Conservation (phyloP, 2,797 vertebrate genomes). For the Cottoperca gobio region DNA sequence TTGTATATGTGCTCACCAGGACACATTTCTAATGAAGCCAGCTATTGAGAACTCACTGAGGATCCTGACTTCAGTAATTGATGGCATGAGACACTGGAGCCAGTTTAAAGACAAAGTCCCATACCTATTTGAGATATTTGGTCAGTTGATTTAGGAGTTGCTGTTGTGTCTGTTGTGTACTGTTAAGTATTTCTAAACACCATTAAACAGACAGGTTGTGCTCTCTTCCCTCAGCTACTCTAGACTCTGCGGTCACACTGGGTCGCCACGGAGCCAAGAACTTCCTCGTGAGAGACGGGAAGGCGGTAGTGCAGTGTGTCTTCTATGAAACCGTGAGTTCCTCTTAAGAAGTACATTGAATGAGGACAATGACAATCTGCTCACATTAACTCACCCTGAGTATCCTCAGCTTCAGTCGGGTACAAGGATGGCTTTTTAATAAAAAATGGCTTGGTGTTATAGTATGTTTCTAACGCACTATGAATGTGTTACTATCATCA, state of each 20-base stretch:
- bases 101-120: slow-evolving; percentile 87
- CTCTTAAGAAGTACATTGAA: not conserved
- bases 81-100: slow-evolving; percentile 94
- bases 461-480: no score
- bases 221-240: slow-evolving; percentile 82
- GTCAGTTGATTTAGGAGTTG: slow-evolving; percentile 76
- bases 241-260: slow-evolving; percentile 94
- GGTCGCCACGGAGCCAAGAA: slow-evolving; percentile 90
- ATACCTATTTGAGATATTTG: slow-evolving; percentile 93
- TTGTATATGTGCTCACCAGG: slow-evolving; percentile 41
- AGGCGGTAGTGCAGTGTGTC: slow-evolving; percentile 87
- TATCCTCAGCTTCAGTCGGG: not conserved
- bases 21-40: slow-evolving; percentile 73
- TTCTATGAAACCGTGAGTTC: slow-evolving; percentile 96
- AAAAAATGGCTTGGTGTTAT: not conserved
- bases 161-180: not conserved
- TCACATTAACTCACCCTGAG: not conserved
- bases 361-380: not conserved
- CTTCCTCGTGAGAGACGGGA: slow-evolving; percentile 94
- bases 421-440: not conserved
- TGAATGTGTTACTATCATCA: not conserved
- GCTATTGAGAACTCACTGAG: slow-evolving; percentile 87
- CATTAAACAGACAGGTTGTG: slow-evolving; percentile 32
- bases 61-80: slow-evolving; percentile 91
- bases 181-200: not conserved